Evolutionary conservation across 2,797 vertebrate species (phyloP).

Genomic region (Centropyge bicolor): DNA sequence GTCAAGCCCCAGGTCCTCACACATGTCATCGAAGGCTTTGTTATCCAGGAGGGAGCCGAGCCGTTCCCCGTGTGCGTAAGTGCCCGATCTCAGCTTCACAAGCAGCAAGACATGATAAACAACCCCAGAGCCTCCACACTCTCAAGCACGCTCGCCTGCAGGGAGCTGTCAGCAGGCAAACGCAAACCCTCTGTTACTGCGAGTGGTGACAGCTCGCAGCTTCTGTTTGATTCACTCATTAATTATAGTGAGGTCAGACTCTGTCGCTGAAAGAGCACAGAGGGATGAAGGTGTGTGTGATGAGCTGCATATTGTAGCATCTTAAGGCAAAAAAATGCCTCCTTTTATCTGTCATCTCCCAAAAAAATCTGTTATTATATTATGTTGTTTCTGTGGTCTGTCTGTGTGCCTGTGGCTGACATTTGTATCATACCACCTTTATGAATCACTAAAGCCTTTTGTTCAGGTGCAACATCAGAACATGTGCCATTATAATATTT

Average conservation of each 20-base stretch:
- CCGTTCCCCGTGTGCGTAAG: constrained; percentile 94
- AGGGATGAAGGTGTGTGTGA: constrained; percentile 36
- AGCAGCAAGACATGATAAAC: constrained; percentile 54
- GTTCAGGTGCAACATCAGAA: not conserved
- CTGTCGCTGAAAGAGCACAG: constrained; percentile 35
- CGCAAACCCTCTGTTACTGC: constrained; percentile 52
- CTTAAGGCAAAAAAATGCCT: constrained; percentile 14
- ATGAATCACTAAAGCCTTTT: constrained; percentile 18
- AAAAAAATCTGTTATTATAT: not conserved
- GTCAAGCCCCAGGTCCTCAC: constrained; percentile 98
- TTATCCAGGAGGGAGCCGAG: constrained; percentile 98
- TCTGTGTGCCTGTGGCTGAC: constrained; percentile 7
- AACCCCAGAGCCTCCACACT: constrained; percentile 27
- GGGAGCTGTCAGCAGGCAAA: constrained; percentile 71
- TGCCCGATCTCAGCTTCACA: constrained; percentile 33
- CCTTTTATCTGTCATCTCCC: constrained; percentile 22
- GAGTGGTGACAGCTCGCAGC: constrained; percentile 54
- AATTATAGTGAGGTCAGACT: constrained; percentile 45
- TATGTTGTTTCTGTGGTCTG: not conserved
- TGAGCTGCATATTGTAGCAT: constrained; percentile 21
- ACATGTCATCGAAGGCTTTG: constrained; percentile 98
- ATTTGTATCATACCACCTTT: not conserved
- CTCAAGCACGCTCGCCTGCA: constrained; percentile 56
- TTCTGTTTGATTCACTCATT: constrained; percentile 61
- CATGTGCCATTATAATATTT: constrained; percentile 1